phyloP scores from a whole-genome alignment of 2,797 vertebrate species.

The Siniperca undulata region DNA sequence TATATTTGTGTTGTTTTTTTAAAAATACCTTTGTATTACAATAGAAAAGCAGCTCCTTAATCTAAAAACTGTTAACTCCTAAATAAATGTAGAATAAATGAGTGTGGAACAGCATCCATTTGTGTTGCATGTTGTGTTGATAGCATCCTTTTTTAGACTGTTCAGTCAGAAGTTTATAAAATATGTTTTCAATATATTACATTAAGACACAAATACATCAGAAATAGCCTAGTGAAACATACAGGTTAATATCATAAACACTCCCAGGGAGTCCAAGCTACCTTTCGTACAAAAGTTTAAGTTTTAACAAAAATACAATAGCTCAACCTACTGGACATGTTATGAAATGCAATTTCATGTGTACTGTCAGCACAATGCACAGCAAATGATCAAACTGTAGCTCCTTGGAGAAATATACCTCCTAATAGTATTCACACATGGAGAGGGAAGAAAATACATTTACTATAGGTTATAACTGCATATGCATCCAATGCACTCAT shows the following conservation, averaged over 20 bases:
- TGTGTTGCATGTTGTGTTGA: not conserved
- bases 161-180: not conserved
- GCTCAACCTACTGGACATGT: slow-evolving; percentile 58
- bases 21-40: not conserved
- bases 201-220: not conserved
- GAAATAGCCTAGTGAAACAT: not conserved
- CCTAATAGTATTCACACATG: not conserved
- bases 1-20: not conserved
- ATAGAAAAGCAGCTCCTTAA: not conserved
- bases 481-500: not conserved
- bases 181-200: not conserved
- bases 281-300: not conserved
- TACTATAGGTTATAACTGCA: not conserved
- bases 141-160: not conserved
- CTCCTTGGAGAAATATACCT: not conserved
- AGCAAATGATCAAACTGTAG: not conserved
- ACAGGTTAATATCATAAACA: slow-evolving; percentile 1
- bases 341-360: slow-evolving; percentile 24
- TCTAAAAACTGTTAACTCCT: not conserved
- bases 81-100: not conserved
- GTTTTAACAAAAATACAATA: slow-evolving; percentile 46
- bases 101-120: not conserved
- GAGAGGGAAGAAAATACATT: not conserved
- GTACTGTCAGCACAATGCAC: not conserved
- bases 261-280: not conserved